Conservation (phyloP, 2,888 invertebrate species). For the Dromius quadrimaculatus region DNA sequence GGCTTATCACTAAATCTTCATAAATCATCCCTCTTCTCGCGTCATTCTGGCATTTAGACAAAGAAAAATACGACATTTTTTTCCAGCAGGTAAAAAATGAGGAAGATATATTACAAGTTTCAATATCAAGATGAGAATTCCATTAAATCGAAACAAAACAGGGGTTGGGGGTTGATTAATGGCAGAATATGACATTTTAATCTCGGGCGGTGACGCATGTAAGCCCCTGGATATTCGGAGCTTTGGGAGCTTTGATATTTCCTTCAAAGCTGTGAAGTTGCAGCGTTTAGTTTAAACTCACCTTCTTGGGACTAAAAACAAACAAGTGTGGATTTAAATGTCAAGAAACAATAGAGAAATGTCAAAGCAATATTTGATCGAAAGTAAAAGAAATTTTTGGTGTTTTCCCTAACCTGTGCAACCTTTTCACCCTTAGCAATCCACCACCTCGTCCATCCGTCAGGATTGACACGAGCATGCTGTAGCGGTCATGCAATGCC, state of each 20-base stretch:
- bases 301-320: slow-evolving; percentile 1
- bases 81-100: slow-evolving; percentile 47
- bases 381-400: not conserved
- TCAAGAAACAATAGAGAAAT: slow-evolving; percentile 23
- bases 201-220: slow-evolving; percentile 45
- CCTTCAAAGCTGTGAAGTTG: slow-evolving; percentile 18
- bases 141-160: slow-evolving; percentile 50
- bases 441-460: too few species aligned
- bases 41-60: slow-evolving; percentile 36
- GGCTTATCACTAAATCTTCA: slow-evolving; percentile 31
- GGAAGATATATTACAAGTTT: slow-evolving; percentile 47
- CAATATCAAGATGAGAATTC: slow-evolving; percentile 49
- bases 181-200: slow-evolving; percentile 52
- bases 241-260: slow-evolving; percentile 24
- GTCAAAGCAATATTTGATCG: slow-evolving; percentile 1
- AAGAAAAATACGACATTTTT: slow-evolving; percentile 43
- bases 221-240: slow-evolving; percentile 10
- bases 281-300: not conserved
- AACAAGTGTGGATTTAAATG: slow-evolving; percentile 21
- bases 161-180: slow-evolving; percentile 32
- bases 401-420: too few species aligned
- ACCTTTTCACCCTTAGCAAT: too few species aligned
- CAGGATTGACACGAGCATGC: slow-evolving; percentile 40
- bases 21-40: slow-evolving; percentile 37
- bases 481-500: slow-evolving; percentile 48